Evolutionary conservation across 2,797 vertebrate species (phyloP), one percentile per base, ranked within the genome.

Genomic region (Sternarchorhynchus goeldii): DNA sequence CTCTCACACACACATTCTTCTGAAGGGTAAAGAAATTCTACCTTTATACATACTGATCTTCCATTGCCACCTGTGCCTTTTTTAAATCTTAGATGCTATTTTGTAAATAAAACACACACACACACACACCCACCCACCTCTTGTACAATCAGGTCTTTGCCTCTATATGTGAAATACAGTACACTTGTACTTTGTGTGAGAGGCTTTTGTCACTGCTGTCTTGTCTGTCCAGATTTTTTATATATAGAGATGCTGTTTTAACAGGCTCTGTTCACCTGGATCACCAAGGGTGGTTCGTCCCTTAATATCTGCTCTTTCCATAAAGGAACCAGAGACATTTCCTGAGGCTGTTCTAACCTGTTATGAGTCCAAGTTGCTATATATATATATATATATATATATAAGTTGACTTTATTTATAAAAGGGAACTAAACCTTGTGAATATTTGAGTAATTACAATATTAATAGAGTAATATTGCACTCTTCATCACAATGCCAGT

Each of bases 181-280:
- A 88, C 79, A 87, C 75, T 69, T 39, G 75, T 58, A 53, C 45
- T 72, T 79, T 75, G 78, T 78, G 65, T 81, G 71, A 80, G 76
- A 82, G 57, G 34, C 74, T 76, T 69, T 69, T 59, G 31, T 75
- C 41, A 67, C 64, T 58, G 20, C 77, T 77, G 67, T 73, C 25
- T 73, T 70, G 70, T 73, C 59, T 74, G 81, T 80, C 75, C 64
- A 5, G 86, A 45, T 56, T 84, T 7, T 57, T 29, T 20, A 66
- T 39, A 56, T 16, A 31, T 1, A 16, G 60, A n/a, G 68, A 45
- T 56, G 34, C 56, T 72, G 36, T 72, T 77, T 74, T 16, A 56
- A 72, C 55, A 20, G 5, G 55, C 56, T 69, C 65, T 10, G 41
- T 67, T 59, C 62, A 36, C 21, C 60, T 75, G 5, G 50, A 64